Base-by-base conservation (phyloP, 2,113 vertebrate genomes). In the Mobula hypostoma region DNA sequence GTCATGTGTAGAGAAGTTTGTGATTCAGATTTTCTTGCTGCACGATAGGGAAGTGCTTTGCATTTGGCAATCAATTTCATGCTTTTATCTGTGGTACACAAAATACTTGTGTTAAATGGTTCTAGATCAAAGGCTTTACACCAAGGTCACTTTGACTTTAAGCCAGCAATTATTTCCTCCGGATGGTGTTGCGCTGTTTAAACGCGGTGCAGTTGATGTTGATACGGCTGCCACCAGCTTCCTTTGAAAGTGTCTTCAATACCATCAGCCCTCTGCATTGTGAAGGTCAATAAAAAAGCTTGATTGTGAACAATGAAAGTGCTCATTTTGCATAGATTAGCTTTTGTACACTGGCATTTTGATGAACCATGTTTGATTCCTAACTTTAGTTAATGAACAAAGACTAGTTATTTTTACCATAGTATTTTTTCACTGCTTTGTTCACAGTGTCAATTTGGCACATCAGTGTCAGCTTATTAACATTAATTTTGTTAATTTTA, bases 61-160 rank as follows among this genome's bases (percentile, higher is more conserved):
- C 2, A 74, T 74, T 74, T 74, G 72, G 72, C 72, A 24, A 74
- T 19, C 72, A 24, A 74, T 74, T 74, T 74, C 1, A 74, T 74
- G 21, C 72, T 5, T 24, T 19, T 19, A 19, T 74, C 21, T 19
- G 17, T 74, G 72, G 72, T 74, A 5, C 72, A 21, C 72, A 74
- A 5, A 74, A 5, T 19, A 74, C 19, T 5, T 74, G 72, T 74
- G 19, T 19, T 21, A 74, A 70, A 74, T 74, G 19, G 21, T 19
- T 74, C 21, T 6, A 74, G 72, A 70, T 5, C 72, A 5, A 15
- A 74, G 72, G 32, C 14, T 24, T 90, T 90, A 63, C 29, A n/a
- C 14, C 83, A 85, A 85, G 82, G 82, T 85, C 21, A 85, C 48
- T 56, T 85, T 85, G 48, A 87, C 83, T 61, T 87, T 87, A 56